Base-by-base conservation (phyloP, 1,140 invertebrate genomes). In the Dolichoris vasculosae region DNA sequence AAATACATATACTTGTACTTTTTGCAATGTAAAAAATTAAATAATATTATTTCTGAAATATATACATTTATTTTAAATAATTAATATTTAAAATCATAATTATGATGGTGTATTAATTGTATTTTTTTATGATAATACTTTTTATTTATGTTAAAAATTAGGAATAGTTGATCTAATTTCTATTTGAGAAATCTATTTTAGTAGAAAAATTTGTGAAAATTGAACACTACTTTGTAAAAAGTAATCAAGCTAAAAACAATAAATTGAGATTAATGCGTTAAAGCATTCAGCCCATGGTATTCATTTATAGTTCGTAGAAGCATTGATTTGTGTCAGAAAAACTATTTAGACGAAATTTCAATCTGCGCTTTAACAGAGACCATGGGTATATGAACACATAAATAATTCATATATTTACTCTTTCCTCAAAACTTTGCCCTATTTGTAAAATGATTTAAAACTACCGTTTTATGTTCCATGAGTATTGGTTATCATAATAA, bases 401-500 rank as follows among this genome's bases (percentile, higher is more conserved):
- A 83, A 83, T 75, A 75, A 82, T 83, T 83, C 15, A 11, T 46
- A 20, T 35, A 6, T 71, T 35, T n/a, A 40, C 23, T 75, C 17
- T 78, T 46, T 40, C 32, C 17, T n/a, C n/a, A 48, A 64, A 76
- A 78, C 0, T 55, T 78, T 0, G 6, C 59, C 20, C 13, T 64
- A 9, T 38, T 71, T 23, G 23, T 30, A 17, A 38, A 46, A 46
- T n/a, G 69, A 64, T 64, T 63, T 2, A 46, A 83, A 77, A 69
- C 11, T 78, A 11, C 23, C 35, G 30, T 13, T n/a, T 26, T 17
- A 55, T 38, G 2, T 71, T 38, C 15, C 7, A 2, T 15, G 40
- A 40, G 43, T 81, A 85, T 75, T 73, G 59, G 69, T 75, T 82
- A 75, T 86, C 59, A 64, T 79, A 83, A 84, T 79, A 86, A 87